A percentile compares a stretch with the other conserved stretches of the same genome.
Evolutionary conservation across 2,888 invertebrate genomes (phyloP).

Genomic region (Bugula neritina): DNA sequence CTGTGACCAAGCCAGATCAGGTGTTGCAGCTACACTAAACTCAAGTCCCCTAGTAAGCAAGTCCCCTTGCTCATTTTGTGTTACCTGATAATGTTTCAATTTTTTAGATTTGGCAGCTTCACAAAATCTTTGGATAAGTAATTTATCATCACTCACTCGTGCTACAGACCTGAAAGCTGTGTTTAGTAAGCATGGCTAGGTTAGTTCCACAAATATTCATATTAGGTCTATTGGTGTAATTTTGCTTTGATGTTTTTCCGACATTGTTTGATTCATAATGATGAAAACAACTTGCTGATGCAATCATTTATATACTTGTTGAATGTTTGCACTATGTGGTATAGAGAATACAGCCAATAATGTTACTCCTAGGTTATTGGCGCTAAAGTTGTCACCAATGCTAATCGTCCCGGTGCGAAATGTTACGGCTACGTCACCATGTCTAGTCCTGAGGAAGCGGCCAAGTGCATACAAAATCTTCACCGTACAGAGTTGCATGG

Average conservation of each 20-base stretch:
- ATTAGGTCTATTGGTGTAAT: not conserved
- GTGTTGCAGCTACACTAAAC: too few relatives aligned
- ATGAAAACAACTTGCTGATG: not conserved
- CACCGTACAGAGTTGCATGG: slow-evolving; percentile 90
- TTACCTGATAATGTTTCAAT: too few relatives aligned
- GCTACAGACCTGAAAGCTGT: slow-evolving; percentile 90
- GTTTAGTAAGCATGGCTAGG: slow-evolving; percentile 87
- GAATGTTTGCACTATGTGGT: too few relatives aligned
- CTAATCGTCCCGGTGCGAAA: slow-evolving; percentile 80
- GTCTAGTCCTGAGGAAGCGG: slow-evolving; percentile 80
- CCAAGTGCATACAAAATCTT: slow-evolving; percentile 80
- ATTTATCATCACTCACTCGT: slow-evolving; percentile 79
- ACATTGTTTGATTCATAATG: not conserved
- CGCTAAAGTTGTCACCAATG: slow-evolving; percentile 93
- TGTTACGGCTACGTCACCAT: slow-evolving; percentile 96
- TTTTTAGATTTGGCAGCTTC: slow-evolving; percentile 37
- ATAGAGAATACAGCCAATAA: too few relatives aligned
- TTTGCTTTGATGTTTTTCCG: not conserved
- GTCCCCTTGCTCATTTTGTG: too few relatives aligned
- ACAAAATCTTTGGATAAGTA: slow-evolving; percentile 89
- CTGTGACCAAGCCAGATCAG: too few relatives aligned
- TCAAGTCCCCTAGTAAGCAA: too few relatives aligned
- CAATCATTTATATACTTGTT: not conserved
- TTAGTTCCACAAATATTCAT: slow-evolving; percentile 52
- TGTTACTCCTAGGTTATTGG: slow-evolving; percentile 66